These are phyloP conservation scores for Verasper variegatus DNA, from an alignment of 2,113 vertebrate species.

Conservation along the genomic window DNA sequence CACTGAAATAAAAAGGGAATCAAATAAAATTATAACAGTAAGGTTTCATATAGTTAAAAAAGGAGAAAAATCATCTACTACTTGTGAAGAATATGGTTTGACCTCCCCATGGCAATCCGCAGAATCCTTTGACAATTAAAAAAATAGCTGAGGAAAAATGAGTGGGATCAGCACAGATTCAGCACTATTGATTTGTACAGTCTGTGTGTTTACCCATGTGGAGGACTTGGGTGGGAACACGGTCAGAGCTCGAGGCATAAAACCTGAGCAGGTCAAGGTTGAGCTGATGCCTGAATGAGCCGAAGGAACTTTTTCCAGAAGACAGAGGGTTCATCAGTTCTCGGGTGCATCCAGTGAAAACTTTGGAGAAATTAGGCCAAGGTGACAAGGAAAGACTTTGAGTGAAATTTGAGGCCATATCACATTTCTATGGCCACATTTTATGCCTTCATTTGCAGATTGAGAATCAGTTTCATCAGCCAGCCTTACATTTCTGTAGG, in stretches of 20 bases:
- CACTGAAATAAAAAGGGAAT: not conserved
- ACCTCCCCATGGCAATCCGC: constrained; percentile 32
- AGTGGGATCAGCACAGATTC: constrained; percentile 33
- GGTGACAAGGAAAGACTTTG: not conserved
- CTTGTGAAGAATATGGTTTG: constrained; percentile 21
- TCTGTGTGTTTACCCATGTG: constrained; percentile 3
- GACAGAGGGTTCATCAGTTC: not conserved
- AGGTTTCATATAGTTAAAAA: constrained; percentile 19
- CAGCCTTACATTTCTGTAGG: constrained; percentile 2
- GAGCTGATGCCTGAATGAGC: constrained; percentile 12
- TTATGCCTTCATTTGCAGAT: constrained; percentile 5
- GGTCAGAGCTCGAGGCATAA: constrained; percentile 16
- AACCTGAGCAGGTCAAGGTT: constrained; percentile 42
- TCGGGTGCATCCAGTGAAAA: not conserved
- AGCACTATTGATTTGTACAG: constrained; percentile 28
- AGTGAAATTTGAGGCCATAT: not conserved
- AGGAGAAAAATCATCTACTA: not conserved
- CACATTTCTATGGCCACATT: not conserved
- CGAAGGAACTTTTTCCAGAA: constrained; percentile 5
- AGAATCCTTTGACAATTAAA: constrained; percentile 39
- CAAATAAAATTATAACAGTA: constrained; percentile 3
- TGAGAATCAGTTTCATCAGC: not conserved
- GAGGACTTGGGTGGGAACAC: constrained; percentile 16
- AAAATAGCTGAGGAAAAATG: constrained; percentile 19
- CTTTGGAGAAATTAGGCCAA: constrained; percentile 8